Conservation (phyloP, 2,888 invertebrate genomes). For the Morpho achilles region DNA sequence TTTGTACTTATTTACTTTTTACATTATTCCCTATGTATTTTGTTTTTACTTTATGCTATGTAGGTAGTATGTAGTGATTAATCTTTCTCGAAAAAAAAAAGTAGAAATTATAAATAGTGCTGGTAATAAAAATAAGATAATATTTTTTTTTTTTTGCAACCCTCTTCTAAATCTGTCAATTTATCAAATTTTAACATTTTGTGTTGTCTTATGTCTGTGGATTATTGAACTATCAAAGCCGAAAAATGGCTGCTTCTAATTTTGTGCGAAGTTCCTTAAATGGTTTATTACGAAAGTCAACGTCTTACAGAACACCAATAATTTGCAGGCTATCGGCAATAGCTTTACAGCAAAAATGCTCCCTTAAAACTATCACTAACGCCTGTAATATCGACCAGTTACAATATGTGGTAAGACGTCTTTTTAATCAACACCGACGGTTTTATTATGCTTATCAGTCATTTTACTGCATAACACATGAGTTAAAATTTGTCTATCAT, state of each 20-base stretch:
- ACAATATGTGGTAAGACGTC: conserved; percentile 58
- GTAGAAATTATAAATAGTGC: too few relatives aligned
- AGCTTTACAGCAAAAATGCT: conserved; percentile 60
- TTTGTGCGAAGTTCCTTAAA: conserved; percentile 67
- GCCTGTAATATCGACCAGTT: conserved; percentile 42
- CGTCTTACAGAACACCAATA: conserved; percentile 55
- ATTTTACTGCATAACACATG: neutral
- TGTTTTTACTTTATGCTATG: too few relatives aligned
- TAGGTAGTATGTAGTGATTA: too few relatives aligned
- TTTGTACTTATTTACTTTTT: too few relatives aligned
- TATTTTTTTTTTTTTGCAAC: conserved; percentile 5
- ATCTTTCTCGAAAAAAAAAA: too few relatives aligned
- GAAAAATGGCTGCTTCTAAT: conserved; percentile 73
- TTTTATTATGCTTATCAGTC: conserved; percentile 8
- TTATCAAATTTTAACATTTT: conserved; percentile 17
- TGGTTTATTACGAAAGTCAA: conserved; percentile 68
- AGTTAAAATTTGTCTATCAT: too few relatives aligned
- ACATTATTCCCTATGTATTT: too few relatives aligned
- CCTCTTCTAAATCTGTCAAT: too few relatives aligned
- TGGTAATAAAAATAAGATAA: neutral
- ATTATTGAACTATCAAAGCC: conserved; percentile 32
- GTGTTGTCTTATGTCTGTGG: conserved; percentile 38
- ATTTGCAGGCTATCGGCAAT: conserved; percentile 67
- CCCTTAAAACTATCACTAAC: conserved; percentile 47
- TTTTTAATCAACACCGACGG: conserved; percentile 15